Base-by-base conservation (phyloP, 2,888 invertebrate genomes). In the Cephus sareptanus region DNA sequence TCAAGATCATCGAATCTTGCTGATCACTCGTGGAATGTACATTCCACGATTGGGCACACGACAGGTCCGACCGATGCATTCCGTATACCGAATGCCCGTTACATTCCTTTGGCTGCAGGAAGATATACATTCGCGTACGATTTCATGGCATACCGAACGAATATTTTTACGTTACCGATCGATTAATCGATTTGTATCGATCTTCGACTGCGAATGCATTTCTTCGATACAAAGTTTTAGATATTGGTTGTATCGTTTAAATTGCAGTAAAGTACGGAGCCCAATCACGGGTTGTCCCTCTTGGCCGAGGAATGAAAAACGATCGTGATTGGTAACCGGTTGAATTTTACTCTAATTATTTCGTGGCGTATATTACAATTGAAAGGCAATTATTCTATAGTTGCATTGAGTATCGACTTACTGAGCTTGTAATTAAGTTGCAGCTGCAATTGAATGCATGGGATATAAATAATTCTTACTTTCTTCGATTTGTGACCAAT, bases 371-470 rank as follows among this genome's bases (percentile, higher is more conserved):
- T 77, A 85, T 86, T 82, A 86, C 81, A 81, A 84, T 84, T 79
- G 84, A 40, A 68, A 81, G 81, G 81, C 83, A 85, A 86, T 85
- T 85, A 86, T 85, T 69, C 69, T 75, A 33, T 12, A n/a, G 69
- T 75, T 56, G 74, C 23, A 56, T 56, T 56, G 56, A 56, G 35
- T 35, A 23, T 56, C 71, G 71, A 73, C 74, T 56, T 71, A 76
- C 71, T 12, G 78, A 75, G 34, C 15, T 79, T 74, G 79, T 78
- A 79, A 84, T 81, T 79, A 79, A 83, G 76, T 81, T 80, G 80
- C 84, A 83, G 78, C 80, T 84, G 81, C 85, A 77, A 81, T 84
- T 81, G 74, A 81, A 81, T 77, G 80, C 71, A 69, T 4, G 34
- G 71, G 35, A 3, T n/a, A 74, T 34, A 74, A 35, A 74, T 74